Percentiles rank a stretch among this genome's conserved stretches.
Conservation (phyloP, 2,888 invertebrate genomes). For the Baronia brevicornis region DNA sequence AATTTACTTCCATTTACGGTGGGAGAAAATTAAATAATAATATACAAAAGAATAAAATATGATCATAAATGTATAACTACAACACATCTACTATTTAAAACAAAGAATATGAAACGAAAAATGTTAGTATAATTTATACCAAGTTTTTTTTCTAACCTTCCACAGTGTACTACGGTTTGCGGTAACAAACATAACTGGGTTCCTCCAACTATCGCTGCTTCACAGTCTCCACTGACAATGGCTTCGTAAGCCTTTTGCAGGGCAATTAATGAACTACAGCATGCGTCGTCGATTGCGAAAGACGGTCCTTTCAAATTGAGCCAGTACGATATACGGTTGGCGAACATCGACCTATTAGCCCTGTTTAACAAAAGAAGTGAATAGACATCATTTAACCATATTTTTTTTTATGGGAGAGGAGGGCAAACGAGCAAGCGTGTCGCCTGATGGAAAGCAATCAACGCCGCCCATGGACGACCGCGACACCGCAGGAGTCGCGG, state of each 20-base stretch:
- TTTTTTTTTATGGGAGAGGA: too few relatives aligned
- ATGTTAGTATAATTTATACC: too few relatives aligned
- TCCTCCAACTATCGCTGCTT: slow-evolving; percentile 77
- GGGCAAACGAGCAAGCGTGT: too few relatives aligned
- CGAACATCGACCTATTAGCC: slow-evolving; percentile 42
- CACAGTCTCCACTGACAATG: slow-evolving; percentile 43
- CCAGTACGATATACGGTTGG: slow-evolving; percentile 56
- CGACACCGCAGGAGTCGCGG: too few relatives aligned
- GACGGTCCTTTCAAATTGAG: slow-evolving; percentile 47
- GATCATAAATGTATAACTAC: too few relatives aligned
- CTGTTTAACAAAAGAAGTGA: slow-evolving; percentile 22
- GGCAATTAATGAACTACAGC: slow-evolving; percentile 40
- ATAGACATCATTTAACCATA: neutral
- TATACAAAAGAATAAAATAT: too few relatives aligned
- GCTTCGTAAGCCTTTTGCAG: slow-evolving; percentile 39
- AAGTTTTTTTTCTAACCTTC: too few relatives aligned
- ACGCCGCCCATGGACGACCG: too few relatives aligned
- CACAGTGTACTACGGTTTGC: slow-evolving; percentile 28
- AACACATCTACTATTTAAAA: too few relatives aligned
- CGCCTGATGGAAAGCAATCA: too few relatives aligned
- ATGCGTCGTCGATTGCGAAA: slow-evolving; percentile 36
- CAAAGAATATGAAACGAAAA: too few relatives aligned
- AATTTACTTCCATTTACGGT: too few relatives aligned
- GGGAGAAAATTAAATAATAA: neutral
- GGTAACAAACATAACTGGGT: slow-evolving; percentile 74